Evolutionary conservation across 2,797 vertebrate genomes (phyloP).

Genomic region (Taeniopygia guttata): DNA sequence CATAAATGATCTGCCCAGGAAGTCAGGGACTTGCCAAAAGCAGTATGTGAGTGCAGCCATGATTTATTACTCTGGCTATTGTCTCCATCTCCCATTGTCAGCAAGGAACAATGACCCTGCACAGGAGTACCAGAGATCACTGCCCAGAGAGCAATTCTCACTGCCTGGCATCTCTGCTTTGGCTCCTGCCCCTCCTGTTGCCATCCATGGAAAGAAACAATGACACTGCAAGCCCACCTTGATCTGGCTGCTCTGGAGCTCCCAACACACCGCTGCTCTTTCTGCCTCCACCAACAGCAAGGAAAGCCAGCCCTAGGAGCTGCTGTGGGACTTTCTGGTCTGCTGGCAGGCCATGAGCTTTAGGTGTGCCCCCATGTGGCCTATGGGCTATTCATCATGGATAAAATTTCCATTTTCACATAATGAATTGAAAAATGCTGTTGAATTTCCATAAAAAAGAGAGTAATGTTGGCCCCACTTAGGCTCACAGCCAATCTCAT

Average conservation of each 20-base stretch:
- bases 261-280: neutral
- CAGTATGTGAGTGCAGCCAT: neutral
- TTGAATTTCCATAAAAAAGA: neutral
- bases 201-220: rapidly evolving
- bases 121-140: neutral
- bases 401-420: neutral
- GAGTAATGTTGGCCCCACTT: neutral
- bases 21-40: neutral
- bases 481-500: neutral
- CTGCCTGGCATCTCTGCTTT: neutral
- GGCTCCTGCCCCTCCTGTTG: neutral
- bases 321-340: neutral
- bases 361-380: neutral
- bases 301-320: neutral
- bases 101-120: rapidly evolving
- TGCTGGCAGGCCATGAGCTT: neutral
- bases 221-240: neutral
- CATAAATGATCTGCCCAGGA: neutral
- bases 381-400: neutral
- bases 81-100: neutral
- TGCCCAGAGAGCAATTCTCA: neutral
- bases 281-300: neutral
- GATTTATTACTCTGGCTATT: rapidly evolving
- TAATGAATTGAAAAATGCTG: neutral
- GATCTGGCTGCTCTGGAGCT: neutral